Percentiles rank a stretch among this genome's conserved stretches.
These are phyloP conservation scores for Beris morrisii DNA, from an alignment of 2,888 invertebrate species.

Conservation along the genomic window DNA sequence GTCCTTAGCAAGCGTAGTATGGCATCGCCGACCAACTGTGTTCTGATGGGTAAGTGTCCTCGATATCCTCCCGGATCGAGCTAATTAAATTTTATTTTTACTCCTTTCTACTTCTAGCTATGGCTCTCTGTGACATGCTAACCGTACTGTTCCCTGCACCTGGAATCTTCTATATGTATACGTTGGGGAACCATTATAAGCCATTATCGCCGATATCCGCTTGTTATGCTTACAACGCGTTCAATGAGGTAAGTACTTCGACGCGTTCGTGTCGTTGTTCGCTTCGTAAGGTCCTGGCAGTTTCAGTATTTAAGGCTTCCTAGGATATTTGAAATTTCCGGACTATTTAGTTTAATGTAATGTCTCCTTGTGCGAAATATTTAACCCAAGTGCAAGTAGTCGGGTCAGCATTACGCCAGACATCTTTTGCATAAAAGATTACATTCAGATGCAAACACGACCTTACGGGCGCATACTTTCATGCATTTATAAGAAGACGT, in stretches of 20 bases:
- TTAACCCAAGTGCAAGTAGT: conserved; percentile 27
- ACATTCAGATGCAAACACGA: not conserved
- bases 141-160: conserved; percentile 89
- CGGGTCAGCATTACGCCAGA: conserved; percentile 27
- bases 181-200: conserved; percentile 83
- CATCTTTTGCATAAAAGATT: not conserved
- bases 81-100: not conserved
- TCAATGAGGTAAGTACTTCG: conserved; percentile 71
- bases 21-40: conserved; percentile 87
- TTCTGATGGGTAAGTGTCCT: conserved; percentile 68
- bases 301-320: conserved; percentile 4
- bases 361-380: not conserved
- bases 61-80: not conserved
- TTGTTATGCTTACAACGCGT: conserved; percentile 77
- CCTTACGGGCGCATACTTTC: no score
- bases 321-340: conserved; percentile 1
- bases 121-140: conserved; percentile 94
- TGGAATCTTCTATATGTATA: conserved; percentile 90
- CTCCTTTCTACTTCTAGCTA: conserved; percentile 57
- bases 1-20: conserved; percentile 89
- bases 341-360: conserved; percentile 16
- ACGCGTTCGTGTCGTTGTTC: not conserved
- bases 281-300: conserved; percentile 3
- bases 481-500: no score
- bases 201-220: conserved; percentile 73